Evolutionary conservation across 2,797 vertebrate genomes (phyloP).

Genomic region (Paedocypris micromegethes): DNA sequence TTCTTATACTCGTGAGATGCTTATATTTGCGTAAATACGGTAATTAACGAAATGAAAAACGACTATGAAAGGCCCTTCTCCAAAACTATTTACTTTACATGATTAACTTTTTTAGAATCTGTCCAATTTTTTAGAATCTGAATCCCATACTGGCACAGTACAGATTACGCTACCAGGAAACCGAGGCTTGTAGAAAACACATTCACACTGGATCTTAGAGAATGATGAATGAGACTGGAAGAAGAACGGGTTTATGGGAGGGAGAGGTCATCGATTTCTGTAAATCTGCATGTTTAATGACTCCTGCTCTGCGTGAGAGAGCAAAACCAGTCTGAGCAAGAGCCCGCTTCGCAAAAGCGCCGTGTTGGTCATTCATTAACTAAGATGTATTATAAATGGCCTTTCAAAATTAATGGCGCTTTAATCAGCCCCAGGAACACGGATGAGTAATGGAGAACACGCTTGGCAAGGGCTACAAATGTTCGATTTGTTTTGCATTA

Average conservation of each 20-base stretch:
- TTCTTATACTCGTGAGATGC: too few species aligned
- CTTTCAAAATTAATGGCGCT: constrained; percentile 73
- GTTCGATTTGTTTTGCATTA: constrained; percentile 73
- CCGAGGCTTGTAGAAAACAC: constrained; percentile 21
- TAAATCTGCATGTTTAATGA: constrained; percentile 61
- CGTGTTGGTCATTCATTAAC: constrained; percentile 71
- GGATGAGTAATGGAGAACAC: constrained; percentile 58
- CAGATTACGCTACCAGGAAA: constrained; percentile 4
- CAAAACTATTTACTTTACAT: too few species aligned
- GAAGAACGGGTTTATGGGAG: constrained; percentile 24
- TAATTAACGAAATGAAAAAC: too few species aligned
- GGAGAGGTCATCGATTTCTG: constrained; percentile 46
- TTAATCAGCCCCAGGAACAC: constrained; percentile 69
- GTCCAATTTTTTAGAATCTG: too few species aligned
- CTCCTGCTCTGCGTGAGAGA: constrained; percentile 56
- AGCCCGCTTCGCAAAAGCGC: constrained; percentile 52
- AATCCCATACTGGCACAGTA: too few species aligned
- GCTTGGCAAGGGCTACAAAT: constrained; percentile 71
- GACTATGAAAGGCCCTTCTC: too few species aligned
- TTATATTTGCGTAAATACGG: too few species aligned
- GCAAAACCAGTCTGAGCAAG: constrained; percentile 46
- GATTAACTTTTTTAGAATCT: too few species aligned
- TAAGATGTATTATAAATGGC: constrained; percentile 78
- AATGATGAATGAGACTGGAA: constrained; percentile 45
- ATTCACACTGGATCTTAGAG: constrained; percentile 34